These are phyloP conservation scores for Dryomyza anilis DNA, from an alignment of 2,888 invertebrate genomes.

Conservation along the genomic window DNA sequence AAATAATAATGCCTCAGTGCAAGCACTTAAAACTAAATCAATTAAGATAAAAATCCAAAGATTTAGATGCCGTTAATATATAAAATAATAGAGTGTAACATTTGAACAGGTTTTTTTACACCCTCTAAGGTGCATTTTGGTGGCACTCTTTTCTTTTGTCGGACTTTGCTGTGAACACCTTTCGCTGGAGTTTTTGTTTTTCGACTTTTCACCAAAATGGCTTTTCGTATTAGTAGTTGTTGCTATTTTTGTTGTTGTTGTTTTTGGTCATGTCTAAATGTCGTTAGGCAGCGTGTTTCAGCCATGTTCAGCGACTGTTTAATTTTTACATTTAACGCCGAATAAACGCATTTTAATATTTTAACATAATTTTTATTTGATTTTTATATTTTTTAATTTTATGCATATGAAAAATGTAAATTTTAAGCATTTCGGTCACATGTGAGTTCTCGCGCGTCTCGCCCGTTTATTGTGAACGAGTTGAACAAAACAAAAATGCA, in stretches of 20 bases:
- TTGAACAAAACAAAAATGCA: conserved; percentile 1
- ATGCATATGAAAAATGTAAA: neutral
- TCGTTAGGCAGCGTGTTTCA: neutral
- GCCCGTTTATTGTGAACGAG: neutral
- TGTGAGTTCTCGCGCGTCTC: neutral
- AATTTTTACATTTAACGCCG: neutral
- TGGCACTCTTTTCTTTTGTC: too few species aligned
- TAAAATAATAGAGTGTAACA: too few species aligned
- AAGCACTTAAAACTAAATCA: too few species aligned
- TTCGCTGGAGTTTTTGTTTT: too few species aligned
- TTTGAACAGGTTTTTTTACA: too few species aligned
- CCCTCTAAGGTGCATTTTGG: too few species aligned
- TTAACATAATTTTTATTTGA: neutral
- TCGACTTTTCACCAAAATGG: too few species aligned
- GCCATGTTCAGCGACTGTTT: neutral
- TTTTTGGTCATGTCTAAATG: neutral
- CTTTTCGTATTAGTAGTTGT: neutral
- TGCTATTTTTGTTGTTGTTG: neutral
- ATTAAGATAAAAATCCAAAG: too few species aligned
- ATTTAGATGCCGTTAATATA: too few species aligned
- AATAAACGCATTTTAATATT: too few species aligned
- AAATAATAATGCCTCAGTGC: too few species aligned
- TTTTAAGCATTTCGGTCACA: conserved; percentile 1
- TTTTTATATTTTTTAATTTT: neutral
- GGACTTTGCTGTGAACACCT: too few species aligned